Evolutionary conservation across 2,888 invertebrate genomes (phyloP), one percentile per base, ranked within the genome.

Genomic region (Chrysolina oricalcia): DNA sequence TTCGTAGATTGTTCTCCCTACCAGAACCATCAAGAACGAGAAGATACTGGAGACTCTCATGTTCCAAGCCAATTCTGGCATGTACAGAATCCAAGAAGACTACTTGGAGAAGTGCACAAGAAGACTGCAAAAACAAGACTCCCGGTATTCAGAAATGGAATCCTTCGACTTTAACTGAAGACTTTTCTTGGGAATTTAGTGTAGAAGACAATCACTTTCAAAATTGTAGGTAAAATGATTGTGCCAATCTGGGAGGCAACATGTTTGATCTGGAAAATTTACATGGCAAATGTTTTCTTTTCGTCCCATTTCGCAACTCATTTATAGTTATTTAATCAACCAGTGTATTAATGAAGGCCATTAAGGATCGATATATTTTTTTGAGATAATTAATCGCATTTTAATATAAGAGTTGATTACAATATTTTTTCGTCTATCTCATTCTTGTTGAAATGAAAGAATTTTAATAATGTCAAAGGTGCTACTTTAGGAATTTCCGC

Each of bases 31-130:
- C 84, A 96, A 95, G 88, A 97, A 97, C 89, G 97, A 97, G 89
- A 92, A 95, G 73, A 97, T 97, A 82, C 90, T 97, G 86, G 97
- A 97, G 88, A 97, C 97, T 5, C 91, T 97, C 65, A 96, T 97
- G 95, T 95, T 94, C 89, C 97, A 97, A 89, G 97, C 97, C 69
- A 97, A 96, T 89, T 93, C 96, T 2, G 97, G 97, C 62, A 97
- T 97, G 92, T 97, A 97, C 89, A 92, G 97, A 76, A 95, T 97
- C 87, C 96, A 97, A 87, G 96, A 97, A 88, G 93, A 93, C 82
- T 95, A 95, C 86, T 90, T 97, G 85, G 95, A 96, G 88, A 96
- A 95, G 82, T 97, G 96, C 88, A 95, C 96, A 85, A 94, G 94
- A 87, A 93, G 94, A 83, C 91, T 97, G 85, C 94, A 96, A 89